These are phyloP conservation scores for Drosophila monieri DNA, from an alignment of 2,888 invertebrate genomes.

Conservation along the genomic window DNA sequence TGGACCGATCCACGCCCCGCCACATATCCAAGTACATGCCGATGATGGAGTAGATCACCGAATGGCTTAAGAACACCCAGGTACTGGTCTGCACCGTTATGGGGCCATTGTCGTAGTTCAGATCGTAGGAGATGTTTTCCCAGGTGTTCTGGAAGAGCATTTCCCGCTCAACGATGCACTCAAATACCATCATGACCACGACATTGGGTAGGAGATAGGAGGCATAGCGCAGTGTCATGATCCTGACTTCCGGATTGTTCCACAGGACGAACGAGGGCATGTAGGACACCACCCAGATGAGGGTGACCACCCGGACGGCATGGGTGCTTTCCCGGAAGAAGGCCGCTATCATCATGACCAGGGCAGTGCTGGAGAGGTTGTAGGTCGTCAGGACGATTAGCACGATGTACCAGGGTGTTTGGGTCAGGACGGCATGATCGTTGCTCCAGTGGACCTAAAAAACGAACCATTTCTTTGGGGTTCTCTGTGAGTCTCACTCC, in stretches of 20 bases:
- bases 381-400: constrained; percentile 89
- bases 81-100: constrained; percentile 29
- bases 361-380: constrained; percentile 88
- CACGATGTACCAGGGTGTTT: constrained; percentile 87
- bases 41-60: constrained; percentile 85
- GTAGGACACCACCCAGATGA: constrained; percentile 90
- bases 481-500: neutral
- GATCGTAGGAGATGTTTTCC: constrained; percentile 12
- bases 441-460: constrained; percentile 82
- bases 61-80: constrained; percentile 29
- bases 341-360: constrained; percentile 90
- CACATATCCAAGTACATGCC: constrained; percentile 85
- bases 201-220: constrained; percentile 87
- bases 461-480: neutral
- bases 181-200: constrained; percentile 86
- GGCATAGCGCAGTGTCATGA: constrained; percentile 30
- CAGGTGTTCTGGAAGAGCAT: constrained; percentile 32
- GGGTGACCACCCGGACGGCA: constrained; percentile 89
- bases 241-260: constrained; percentile 43
- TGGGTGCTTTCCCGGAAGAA: constrained; percentile 91
- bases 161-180: constrained; percentile 51
- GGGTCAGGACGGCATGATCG: constrained; percentile 87
- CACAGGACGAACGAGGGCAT: constrained; percentile 88
- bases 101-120: constrained; percentile 8
- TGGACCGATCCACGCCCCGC: constrained; percentile 44